Evolutionary conservation across 23 tunicate species (phyloP).

Genomic region (Phallusia fumigata): DNA sequence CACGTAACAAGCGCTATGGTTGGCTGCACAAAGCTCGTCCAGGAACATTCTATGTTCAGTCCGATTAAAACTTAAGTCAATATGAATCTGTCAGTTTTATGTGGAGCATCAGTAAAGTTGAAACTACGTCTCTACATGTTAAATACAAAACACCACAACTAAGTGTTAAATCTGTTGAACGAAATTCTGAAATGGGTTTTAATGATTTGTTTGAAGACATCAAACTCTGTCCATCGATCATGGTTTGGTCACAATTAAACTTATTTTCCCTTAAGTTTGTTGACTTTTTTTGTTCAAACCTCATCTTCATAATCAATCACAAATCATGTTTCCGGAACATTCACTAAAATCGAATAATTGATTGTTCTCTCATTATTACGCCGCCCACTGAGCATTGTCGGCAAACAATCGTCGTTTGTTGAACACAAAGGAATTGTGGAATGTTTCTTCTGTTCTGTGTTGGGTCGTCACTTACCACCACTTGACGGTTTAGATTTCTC

Average conservation of each 20-base stretch:
- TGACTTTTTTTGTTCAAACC: neutral
- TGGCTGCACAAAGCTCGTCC: too few species aligned
- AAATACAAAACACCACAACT: too few species aligned
- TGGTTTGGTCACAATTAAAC: neutral
- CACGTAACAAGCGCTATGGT: too few species aligned
- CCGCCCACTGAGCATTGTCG: constrained; percentile 4
- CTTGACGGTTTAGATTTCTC: neutral
- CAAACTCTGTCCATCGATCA: neutral
- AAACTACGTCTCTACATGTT: too few species aligned
- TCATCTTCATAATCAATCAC: neutral
- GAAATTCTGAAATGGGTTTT: too few species aligned
- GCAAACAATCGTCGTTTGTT: constrained; percentile 1
- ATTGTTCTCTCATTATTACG: constrained; percentile 10
- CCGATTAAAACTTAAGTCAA: too few species aligned
- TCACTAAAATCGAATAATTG: neutral
- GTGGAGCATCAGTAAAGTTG: too few species aligned
- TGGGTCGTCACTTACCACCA: neutral
- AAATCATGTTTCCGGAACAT: neutral
- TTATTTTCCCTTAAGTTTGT: neutral
- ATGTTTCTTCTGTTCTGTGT: neutral
- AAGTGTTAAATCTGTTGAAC: too few species aligned
- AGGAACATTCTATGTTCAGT: too few species aligned
- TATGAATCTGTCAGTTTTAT: too few species aligned
- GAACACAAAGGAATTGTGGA: neutral
- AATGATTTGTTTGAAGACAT: too few species aligned